Base-by-base conservation (phyloP, 2,797 vertebrate genomes). In the Heterohyrax brucei region DNA sequence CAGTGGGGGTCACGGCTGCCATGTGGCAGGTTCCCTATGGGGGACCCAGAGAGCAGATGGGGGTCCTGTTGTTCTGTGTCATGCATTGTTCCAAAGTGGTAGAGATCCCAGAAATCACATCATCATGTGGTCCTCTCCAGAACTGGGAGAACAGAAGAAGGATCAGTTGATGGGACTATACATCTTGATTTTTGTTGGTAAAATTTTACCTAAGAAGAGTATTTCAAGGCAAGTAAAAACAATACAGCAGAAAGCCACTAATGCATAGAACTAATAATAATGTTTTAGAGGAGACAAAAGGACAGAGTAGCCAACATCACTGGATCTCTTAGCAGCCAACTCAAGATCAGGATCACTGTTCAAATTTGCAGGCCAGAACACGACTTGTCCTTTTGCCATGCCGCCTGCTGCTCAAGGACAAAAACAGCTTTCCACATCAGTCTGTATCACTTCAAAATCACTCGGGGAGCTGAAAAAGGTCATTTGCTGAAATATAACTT, bases 401-500 rank as follows among this genome's bases (percentile, higher is more conserved):
- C 26, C 44, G 39, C 28, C 73, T 84, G 64, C 21, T 88, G 78
- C 61, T 68, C 75, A 73, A n/a, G 19, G 48, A 92, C 33, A 62
- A 91, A 81, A 70, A 68, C 28, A n/a, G 46, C 64, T 46, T 88
- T 30, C 22, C 16, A 22, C 8, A 87, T 64, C 24, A 33, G 44
- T 80, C 66, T 78, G 4, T 24, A 72, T 81, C 19, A 18, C 48
- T 56, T 96, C 19, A 62, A 87, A 70, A 50, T 30, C 48, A 28
- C 72, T 84, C 82, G 75, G 44, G 87, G 44, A 93, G 94, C 9
- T 30, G 24, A 59, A 92, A 66, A 39, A 66, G 82, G 9, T 39
- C 46, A 90, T 33, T 53, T 82, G 44, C 44, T 44, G 61, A 93
- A 80, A 88, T 56, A 44, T 66, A 22, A 53, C 50, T 84, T 89